Evolutionary conservation across 2,797 vertebrate species (phyloP), one percentile per base, ranked within the genome.

Genomic region (Aythya fuligula): DNA sequence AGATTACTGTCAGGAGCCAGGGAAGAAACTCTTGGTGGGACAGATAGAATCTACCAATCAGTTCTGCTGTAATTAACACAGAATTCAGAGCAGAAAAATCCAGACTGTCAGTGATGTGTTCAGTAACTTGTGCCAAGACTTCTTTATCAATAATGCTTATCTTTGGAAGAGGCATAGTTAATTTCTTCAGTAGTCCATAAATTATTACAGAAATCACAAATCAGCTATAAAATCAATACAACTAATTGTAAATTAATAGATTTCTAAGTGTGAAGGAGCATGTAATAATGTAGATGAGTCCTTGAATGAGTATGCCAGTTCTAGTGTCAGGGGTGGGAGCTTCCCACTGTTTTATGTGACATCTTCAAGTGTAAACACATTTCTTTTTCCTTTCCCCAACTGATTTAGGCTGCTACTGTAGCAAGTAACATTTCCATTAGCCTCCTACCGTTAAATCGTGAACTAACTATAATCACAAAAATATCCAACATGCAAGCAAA

Each of bases 331-430:
- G 93, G 86, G 94, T 95, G 71, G 96, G 87, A 95, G 76, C 90
- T 92, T 97, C 98, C 98, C 87, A 96, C 98, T 97, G 98, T 95
- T 98, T 98, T 98, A 94, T 97, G 96, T 97, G 97, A 97, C 97
- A 97, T 97, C 96, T 97, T 98, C 96, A 97, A 98, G 97, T 97
- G 97, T 98, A 98, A 98, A 98, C 98, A 98, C 97, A 98, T 98
- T 98, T 98, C 97, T 97, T 97, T 97, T 96, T 95, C 96, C 93
- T 92, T 93, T 95, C 94, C 96, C 95, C 92, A 91, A 78, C 96
- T 97, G 98, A 97, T 97, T 98, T 96, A 96, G 95, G 90, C 94
- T 96, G 95, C 97, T 94, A 93, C 96, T 24, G 27, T 96, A 72
- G 92, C 90, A 83, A 97, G 97, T 96, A 98, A 97, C 97, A 96